Conservation (phyloP, 2,113 vertebrate genomes). For the Hydropotes inermis region DNA sequence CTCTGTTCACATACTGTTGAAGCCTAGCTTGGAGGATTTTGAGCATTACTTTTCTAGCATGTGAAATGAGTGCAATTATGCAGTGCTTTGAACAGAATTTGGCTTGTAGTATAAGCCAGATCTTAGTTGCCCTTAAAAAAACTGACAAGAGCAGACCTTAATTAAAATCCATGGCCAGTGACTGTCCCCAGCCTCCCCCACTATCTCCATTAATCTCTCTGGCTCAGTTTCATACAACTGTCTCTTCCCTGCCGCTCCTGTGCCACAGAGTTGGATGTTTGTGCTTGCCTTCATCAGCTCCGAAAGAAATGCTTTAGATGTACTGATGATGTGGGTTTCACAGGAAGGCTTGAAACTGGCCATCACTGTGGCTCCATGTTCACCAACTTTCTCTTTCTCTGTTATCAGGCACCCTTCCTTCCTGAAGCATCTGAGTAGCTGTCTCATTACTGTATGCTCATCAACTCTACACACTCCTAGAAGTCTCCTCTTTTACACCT, state of each 20-base stretch:
- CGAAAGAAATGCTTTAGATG: no score
- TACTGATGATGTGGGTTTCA: neutral
- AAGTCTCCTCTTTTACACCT: neutral
- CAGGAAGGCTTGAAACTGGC: neutral
- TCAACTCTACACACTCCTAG: no score
- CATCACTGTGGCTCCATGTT: neutral
- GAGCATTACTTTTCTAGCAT: neutral
- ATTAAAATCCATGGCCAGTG: neutral
- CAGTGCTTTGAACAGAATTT: neutral
- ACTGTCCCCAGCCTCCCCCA: neutral
- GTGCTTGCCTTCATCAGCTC: neutral
- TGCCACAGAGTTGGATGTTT: neutral
- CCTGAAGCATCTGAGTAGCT: neutral
- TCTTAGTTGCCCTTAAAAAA: neutral
- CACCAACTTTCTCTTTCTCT: neutral
- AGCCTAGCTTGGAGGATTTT: neutral
- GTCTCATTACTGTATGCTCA: neutral
- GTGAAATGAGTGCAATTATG: neutral
- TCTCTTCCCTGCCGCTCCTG: neutral
- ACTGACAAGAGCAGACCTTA: neutral
- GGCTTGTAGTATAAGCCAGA: neutral
- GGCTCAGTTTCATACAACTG: neutral
- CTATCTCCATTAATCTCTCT: neutral
- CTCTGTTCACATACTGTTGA: neutral
- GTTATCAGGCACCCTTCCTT: neutral